These are phyloP conservation scores for Dolichotis patagonum DNA, from an alignment of 2,113 vertebrate species.

Conservation along the genomic window DNA sequence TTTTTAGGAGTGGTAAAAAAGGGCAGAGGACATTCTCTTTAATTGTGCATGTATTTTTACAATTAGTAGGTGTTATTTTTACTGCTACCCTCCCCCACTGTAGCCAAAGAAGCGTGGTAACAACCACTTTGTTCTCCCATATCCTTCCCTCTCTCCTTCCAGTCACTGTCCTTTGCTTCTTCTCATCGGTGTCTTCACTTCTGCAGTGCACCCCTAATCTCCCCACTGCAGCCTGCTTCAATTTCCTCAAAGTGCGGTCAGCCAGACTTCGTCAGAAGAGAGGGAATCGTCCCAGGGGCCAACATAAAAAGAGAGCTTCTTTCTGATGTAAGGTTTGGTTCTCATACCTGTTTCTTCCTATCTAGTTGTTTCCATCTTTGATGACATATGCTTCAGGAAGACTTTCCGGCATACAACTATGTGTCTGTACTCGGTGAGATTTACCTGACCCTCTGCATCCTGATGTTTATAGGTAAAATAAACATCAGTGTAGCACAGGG, in stretches of 20 bases:
- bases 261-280: neutral
- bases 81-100: neutral
- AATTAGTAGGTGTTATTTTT: neutral
- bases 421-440: neutral
- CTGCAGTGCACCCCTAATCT: neutral
- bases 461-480: neutral
- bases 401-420: neutral
- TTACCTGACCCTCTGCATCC: neutral
- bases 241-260: slow-evolving; percentile 33
- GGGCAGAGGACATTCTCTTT: neutral
- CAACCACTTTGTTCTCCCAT: neutral
- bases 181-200: neutral
- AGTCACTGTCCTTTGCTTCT: neutral
- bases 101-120: neutral
- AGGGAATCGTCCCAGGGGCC: neutral
- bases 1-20: neutral
- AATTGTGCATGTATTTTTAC: neutral
- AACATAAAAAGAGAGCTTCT: neutral
- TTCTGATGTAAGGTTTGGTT: neutral
- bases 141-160: neutral
- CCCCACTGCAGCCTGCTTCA: neutral
- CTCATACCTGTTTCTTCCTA: neutral
- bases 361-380: neutral
- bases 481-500: neutral
- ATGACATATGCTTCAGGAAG: neutral